Conservation (phyloP, 2,113 vertebrate species). For the Tursiops truncatus region DNA sequence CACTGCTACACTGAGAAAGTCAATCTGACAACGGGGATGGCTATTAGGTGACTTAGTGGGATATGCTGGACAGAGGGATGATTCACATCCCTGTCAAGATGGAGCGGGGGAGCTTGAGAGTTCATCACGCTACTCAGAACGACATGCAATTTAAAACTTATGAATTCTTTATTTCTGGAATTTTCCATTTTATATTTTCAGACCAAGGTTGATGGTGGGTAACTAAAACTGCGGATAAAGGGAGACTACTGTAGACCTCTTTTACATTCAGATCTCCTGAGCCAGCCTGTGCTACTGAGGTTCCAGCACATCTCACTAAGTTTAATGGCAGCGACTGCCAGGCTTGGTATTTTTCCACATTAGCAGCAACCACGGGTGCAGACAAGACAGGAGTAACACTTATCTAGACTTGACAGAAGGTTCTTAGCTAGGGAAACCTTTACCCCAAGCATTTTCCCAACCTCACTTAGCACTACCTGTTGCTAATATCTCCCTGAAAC, state of each 20-base stretch:
- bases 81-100: too few species aligned
- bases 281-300: background rate
- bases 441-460: background rate
- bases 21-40: background rate
- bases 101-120: background rate
- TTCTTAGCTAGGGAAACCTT: background rate
- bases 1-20: background rate
- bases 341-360: background rate
- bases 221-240: background rate
- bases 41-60: background rate
- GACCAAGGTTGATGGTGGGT: background rate
- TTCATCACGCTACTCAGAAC: background rate
- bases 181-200: background rate
- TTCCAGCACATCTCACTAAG: background rate
- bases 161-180: background rate
- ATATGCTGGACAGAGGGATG: too few species aligned
- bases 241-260: background rate
- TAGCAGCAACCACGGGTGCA: background rate
- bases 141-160: background rate
- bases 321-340: background rate
- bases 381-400: accelerated
- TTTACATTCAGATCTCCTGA: background rate
- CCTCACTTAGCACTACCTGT: background rate
- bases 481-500: background rate
- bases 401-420: background rate